Base-by-base conservation (phyloP, 92 coral and sea anemone genomes). In the Heliopora coerulea region DNA sequence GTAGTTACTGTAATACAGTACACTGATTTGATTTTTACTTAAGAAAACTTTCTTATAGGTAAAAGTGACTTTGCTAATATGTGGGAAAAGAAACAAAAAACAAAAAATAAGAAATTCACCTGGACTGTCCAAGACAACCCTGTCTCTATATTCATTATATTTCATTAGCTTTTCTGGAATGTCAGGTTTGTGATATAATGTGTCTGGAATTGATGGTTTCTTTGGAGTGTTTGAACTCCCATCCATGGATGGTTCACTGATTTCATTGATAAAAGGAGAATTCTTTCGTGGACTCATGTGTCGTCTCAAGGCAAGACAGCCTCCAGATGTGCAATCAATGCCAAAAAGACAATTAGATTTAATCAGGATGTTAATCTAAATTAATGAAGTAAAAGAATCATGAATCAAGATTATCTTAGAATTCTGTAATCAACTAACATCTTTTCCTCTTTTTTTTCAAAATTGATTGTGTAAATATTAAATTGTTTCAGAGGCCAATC, bases 61-160 rank as follows among this genome's bases (percentile, higher is more conserved):
- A n/a, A n/a, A n/a, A n/a, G n/a, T n/a, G n/a, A n/a, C n/a, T n/a
- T n/a, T n/a, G n/a, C n/a, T n/a, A n/a, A n/a, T n/a, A n/a, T n/a
- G n/a, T n/a, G n/a, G n/a, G n/a, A n/a, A n/a, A n/a, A n/a, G n/a
- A n/a, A n/a, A n/a, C n/a, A n/a, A n/a, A n/a, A n/a, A n/a, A n/a
- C n/a, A n/a, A n/a, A n/a, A n/a, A n/a, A n/a, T n/a, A n/a, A n/a
- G n/a, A n/a, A n/a, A n/a, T n/a, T 23, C 15, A 70, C 77, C 77
- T 29, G 77, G 77, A 34, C 77, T 70, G 32, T 70, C 77, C 77
- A 70, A 33, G 4, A 70, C 77, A 70, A 70, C 54, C 25, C 77
- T 70, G 63, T 70, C 63, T 54, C 34, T 70, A 50, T 70, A 70
- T 20, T 70, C 63, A 70, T 31, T 70, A 21, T 52, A 70, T 25